These are phyloP conservation scores for Terebella lapidaria DNA, from an alignment of 2,888 invertebrate genomes.

Conservation along the genomic window DNA sequence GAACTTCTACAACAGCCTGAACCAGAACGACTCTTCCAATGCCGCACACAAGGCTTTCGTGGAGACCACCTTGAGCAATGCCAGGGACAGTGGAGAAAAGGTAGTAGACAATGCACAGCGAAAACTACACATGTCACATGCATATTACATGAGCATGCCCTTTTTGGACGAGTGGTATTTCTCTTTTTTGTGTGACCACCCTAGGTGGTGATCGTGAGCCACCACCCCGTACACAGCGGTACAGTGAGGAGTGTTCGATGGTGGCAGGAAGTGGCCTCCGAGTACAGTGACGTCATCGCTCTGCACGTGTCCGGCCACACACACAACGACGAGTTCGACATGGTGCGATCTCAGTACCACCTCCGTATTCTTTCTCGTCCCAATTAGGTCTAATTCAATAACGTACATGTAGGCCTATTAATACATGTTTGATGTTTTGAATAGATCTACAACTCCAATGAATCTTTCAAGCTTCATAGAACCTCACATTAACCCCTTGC, in stretches of 20 bases:
- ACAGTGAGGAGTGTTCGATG: not conserved
- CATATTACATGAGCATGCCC: no score
- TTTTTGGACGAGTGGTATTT: no score
- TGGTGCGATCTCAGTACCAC: constrained; percentile 15
- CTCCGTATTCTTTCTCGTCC: not conserved
- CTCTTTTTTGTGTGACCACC: no score
- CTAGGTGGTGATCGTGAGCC: not conserved
- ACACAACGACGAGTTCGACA: constrained; percentile 21
- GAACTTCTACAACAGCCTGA: constrained; percentile 18
- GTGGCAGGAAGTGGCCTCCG: constrained; percentile 7
- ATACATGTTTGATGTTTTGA: not conserved
- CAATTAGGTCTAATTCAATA: not conserved
- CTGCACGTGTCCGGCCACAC: constrained; percentile 24
- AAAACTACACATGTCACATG: no score
- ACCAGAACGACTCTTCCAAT: constrained; percentile 4
- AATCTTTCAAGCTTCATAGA: no score
- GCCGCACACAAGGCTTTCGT: not conserved
- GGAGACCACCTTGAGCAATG: constrained; percentile 4
- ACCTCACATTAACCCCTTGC: no score
- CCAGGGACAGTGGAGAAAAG: constrained; percentile 10
- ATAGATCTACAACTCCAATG: no score
- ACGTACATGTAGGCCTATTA: not conserved
- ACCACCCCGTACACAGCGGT: not conserved
- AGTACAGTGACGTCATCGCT: constrained; percentile 19
- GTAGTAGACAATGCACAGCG: constrained; percentile 4